phyloP scores from a whole-genome alignment of 2,113 vertebrate species.

The Salvelinus namaycush region DNA sequence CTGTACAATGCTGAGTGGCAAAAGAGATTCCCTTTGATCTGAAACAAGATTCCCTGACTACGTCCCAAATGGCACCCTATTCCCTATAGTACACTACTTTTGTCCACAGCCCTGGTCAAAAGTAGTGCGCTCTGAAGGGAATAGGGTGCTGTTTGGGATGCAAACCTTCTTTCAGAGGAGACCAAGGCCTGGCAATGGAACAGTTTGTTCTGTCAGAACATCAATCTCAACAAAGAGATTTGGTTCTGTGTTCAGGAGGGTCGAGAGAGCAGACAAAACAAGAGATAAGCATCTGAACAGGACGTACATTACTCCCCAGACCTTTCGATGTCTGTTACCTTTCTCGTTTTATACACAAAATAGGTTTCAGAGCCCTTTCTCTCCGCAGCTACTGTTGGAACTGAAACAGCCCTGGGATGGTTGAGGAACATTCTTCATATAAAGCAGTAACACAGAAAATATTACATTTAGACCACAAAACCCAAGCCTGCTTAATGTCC shows the following conservation, averaged over 20 bases:
- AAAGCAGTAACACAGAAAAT: background rate
- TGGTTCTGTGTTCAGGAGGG: constrained; percentile 21
- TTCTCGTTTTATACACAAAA: no score
- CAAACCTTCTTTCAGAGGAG: background rate
- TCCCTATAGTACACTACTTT: background rate
- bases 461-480: background rate
- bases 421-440: background rate
- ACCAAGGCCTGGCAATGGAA: constrained; percentile 29
- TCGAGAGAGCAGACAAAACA: constrained; percentile 3
- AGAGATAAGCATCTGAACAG: background rate
- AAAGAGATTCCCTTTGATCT: constrained; percentile 41
- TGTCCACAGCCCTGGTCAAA: no score
- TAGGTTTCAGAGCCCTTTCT: no score
- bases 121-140: no score
- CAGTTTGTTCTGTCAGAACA: constrained; percentile 16
- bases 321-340: background rate
- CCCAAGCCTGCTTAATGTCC: background rate
- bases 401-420: no score
- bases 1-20: constrained; percentile 15
- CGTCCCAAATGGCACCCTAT: background rate
- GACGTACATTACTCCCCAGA: background rate
- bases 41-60: background rate
- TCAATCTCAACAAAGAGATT: constrained; percentile 34
- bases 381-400: no score
- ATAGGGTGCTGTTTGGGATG: no score